Evolutionary conservation across 2,113 vertebrate genomes (phyloP).

Genomic region (Stegastes partitus): DNA sequence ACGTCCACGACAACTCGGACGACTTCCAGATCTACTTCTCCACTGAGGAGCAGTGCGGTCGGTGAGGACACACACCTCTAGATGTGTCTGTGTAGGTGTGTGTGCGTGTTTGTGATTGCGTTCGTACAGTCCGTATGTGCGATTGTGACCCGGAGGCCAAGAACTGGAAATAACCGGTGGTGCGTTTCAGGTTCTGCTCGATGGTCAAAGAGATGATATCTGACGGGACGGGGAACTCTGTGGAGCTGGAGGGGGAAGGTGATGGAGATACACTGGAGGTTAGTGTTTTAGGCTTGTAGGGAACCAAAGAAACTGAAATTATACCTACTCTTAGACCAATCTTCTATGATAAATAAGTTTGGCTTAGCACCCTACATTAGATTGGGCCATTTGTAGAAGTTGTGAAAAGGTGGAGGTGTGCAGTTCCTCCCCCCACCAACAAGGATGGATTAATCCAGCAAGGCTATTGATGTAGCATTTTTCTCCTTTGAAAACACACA

Average conservation of each 20-base stretch:
- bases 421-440: too few relatives aligned
- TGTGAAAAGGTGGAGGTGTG: too few relatives aligned
- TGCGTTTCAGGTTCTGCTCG: constrained; percentile 89
- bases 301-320: too few relatives aligned
- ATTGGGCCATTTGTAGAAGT: too few relatives aligned
- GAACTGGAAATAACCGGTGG: background rate
- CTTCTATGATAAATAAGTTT: too few relatives aligned
- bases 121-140: background rate
- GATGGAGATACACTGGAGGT: constrained; percentile 93
- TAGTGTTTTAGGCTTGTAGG: constrained; percentile 16
- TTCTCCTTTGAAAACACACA: too few relatives aligned
- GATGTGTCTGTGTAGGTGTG: constrained; percentile 72
- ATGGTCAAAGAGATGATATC: constrained; percentile 95
- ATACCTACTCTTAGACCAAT: too few relatives aligned
- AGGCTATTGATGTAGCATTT: too few relatives aligned
- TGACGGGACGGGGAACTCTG: constrained; percentile 84
- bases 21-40: constrained; percentile 99
- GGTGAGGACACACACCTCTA: constrained; percentile 85
- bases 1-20: constrained; percentile 94
- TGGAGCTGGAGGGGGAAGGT: constrained; percentile 91
- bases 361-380: too few relatives aligned
- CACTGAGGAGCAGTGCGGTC: constrained; percentile 91
- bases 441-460: too few relatives aligned
- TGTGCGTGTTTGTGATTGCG: constrained; percentile 36
- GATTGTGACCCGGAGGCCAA: background rate